A percentile compares a stretch with the other conserved stretches of the same genome.
Conservation (phyloP, 2,113 vertebrate species). For the Grammomys surdaster region DNA sequence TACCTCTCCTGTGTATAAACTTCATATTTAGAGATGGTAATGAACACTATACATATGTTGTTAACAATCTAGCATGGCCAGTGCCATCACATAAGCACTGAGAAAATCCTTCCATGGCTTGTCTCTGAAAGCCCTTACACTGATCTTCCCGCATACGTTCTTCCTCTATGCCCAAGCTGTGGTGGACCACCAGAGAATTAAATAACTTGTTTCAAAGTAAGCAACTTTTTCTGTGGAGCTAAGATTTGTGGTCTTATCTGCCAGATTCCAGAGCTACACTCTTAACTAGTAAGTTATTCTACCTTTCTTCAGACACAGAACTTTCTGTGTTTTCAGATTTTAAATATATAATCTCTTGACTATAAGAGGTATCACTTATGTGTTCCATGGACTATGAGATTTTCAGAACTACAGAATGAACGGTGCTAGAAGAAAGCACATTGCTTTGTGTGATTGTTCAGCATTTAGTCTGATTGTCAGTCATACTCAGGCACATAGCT, state of each 20-base stretch:
- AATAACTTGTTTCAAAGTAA: background rate
- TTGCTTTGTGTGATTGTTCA: conserved; percentile 16
- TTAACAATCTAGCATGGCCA: background rate
- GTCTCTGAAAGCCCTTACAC: background rate
- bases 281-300: background rate
- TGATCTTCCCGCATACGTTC: background rate
- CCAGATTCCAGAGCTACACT: background rate
- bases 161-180: background rate
- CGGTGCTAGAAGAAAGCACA: background rate
- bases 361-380: background rate
- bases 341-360: conserved; percentile 28
- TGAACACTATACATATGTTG: background rate
- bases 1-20: background rate
- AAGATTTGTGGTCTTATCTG: background rate
- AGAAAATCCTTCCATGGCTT: background rate
- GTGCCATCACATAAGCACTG: rapidly evolving
- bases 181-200: background rate
- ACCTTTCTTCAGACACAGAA: background rate
- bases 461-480: background rate
- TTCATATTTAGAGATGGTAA: background rate
- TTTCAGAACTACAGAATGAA: conserved; percentile 30
- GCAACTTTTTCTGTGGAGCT: background rate
- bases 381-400: background rate
- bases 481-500: conserved; percentile 32
- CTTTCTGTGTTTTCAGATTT: background rate